These are phyloP conservation scores for Acanthosepion pharaonis DNA, from an alignment of 2,888 invertebrate genomes.

Conservation along the genomic window DNA sequence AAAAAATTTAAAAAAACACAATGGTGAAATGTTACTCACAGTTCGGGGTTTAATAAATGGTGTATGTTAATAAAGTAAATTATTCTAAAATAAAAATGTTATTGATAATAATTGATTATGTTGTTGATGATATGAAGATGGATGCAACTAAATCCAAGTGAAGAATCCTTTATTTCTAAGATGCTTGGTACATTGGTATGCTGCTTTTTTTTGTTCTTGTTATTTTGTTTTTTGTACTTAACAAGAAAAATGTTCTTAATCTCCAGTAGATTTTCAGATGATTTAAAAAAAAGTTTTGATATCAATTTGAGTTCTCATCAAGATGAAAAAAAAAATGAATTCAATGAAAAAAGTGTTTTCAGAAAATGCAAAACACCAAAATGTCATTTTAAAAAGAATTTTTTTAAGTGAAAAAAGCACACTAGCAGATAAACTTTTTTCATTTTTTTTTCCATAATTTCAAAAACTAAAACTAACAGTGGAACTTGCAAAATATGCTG, in stretches of 20 bases:
- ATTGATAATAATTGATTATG: neutral
- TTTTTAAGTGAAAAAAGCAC: neutral
- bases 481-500: neutral
- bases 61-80: constrained; percentile 33
- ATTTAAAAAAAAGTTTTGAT: neutral
- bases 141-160: neutral
- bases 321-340: constrained; percentile 5
- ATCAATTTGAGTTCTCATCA: neutral
- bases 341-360: neutral
- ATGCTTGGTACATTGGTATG: constrained; percentile 43
- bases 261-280: neutral
- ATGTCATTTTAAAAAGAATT: neutral
- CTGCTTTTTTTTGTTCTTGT: constrained; percentile 43
- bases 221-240: constrained; percentile 43
- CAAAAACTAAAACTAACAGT: neutral
- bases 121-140: constrained; percentile 33
- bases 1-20: neutral
- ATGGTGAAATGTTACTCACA: constrained; percentile 33
- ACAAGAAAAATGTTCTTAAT: neutral
- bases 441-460: neutral
- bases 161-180: neutral
- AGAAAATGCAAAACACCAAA: neutral
- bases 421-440: neutral
- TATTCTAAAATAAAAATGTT: constrained; percentile 22
- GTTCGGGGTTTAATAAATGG: constrained; percentile 33